Evolutionary conservation across 1,140 invertebrate genomes (phyloP).

Genomic region (Melanaphis sacchari): DNA sequence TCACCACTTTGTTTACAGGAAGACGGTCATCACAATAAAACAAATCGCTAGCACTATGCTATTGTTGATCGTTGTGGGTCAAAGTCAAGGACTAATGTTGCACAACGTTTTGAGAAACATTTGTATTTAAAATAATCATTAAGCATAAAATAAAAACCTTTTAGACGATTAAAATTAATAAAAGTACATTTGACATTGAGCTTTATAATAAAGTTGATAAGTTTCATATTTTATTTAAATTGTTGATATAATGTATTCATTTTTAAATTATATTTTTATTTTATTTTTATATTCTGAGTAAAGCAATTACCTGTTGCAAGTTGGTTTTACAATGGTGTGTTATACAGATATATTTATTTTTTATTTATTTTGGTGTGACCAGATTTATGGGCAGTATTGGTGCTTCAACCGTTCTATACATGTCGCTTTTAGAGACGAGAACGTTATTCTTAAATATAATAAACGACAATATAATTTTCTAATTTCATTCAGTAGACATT

Average conservation of each 20-base stretch:
- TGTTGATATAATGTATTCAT: neutral
- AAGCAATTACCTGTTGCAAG: neutral
- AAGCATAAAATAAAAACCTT: constrained; percentile 16
- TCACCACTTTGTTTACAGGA: constrained; percentile 38
- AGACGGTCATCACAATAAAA: constrained; percentile 48
- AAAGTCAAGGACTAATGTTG: constrained; percentile 46
- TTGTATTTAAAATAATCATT: neutral
- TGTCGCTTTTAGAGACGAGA: no score
- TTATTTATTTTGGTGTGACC: neutral
- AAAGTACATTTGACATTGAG: neutral
- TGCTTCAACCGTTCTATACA: no score
- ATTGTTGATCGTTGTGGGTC: constrained; percentile 35
- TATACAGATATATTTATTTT: neutral
- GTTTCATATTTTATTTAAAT: neutral
- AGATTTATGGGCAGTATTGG: no score
- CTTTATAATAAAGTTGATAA: neutral
- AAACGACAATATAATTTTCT: no score
- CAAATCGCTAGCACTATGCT: neutral
- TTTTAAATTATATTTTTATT: no score
- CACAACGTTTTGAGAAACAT: constrained; percentile 15
- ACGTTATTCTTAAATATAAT: no score
- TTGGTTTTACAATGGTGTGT: neutral
- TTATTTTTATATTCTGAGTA: neutral
- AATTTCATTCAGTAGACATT: no score
- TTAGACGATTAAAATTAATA: neutral